Evolutionary conservation across 2,797 vertebrate species (phyloP), one percentile per base, ranked within the genome.

Genomic region (Sebastes vulpes): DNA sequence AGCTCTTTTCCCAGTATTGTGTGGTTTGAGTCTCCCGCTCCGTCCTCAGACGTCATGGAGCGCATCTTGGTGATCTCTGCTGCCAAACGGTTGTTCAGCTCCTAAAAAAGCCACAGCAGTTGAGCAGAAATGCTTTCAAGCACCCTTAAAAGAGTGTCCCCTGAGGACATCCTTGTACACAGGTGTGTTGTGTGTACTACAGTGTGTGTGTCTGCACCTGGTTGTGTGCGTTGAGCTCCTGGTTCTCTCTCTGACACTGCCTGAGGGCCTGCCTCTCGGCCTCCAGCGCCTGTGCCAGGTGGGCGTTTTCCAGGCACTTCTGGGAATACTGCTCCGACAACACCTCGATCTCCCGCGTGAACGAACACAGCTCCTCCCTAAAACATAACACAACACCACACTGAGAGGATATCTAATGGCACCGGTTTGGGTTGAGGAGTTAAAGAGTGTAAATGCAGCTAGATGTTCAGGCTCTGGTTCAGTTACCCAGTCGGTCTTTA

Each of bases 181-280:
- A 63, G n/a, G 23, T 18, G 52, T 29, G 42, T 57, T 20, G 35
- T 2, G 46, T 31, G 2, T n/a, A 11, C 9, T 35, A 10, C 4
- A 29, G 5, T 60, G 66, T 60, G 64, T 54, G 71, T 63, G 73
- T 66, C 0, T 7, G 82, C 69, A 97, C 96, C 96, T 97, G 96
- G 92, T 97, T 97, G 94, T 97, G 96, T 9, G 96, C 95, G 18
- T 97, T 97, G 73, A 97, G 96, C 91, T 97, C 96, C 91, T 97
- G 96, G 93, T 97, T 97, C 92, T 97, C 96, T 48, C 96, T 90
- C 90, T 97, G 96, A 89, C 96, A 97, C 92, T 97, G 96, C 77
- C 96, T 85, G 77, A 97, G 95, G 73, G 96, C 96, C 87, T 97
- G 96, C 73, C 96, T 94, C 93, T 97, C 96, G 3, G 96, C 96